Percentiles rank a stretch among this genome's conserved stretches.
Evolutionary conservation across 2,888 invertebrate genomes (phyloP).

Genomic region (Leptinotarsa tumamoca): DNA sequence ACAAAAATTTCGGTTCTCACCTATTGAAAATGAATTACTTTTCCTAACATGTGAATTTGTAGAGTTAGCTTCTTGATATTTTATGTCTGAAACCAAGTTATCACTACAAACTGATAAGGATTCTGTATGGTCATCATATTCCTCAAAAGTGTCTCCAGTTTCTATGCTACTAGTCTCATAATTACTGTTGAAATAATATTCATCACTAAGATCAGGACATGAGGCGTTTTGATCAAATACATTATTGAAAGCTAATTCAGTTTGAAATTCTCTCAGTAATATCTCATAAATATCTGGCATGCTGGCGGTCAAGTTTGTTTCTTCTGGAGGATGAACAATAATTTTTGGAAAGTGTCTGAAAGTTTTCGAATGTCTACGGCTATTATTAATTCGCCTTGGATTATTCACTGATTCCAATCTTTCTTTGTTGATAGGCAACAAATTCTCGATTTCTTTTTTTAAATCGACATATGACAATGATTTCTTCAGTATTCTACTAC

Average conservation of each 20-base stretch:
- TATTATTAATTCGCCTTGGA: conserved; percentile 47
- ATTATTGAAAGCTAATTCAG: conserved; percentile 47
- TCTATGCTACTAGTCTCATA: conserved; percentile 37
- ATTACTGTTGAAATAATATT: conserved; percentile 42
- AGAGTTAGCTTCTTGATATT: conserved; percentile 23
- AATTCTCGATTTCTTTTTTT: conserved; percentile 61
- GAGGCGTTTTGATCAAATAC: conserved; percentile 58
- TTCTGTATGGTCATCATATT: conserved; percentile 41
- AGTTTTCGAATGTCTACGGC: conserved; percentile 59
- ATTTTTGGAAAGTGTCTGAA: conserved; percentile 61
- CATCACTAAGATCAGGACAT: conserved; percentile 59
- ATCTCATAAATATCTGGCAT: conserved; percentile 60
- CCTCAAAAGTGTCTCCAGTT: conserved; percentile 34
- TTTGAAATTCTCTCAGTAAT: conserved; percentile 32
- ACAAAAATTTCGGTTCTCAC: conserved; percentile 41
- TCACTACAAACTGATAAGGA: conserved; percentile 41
- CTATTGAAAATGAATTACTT: conserved; percentile 36
- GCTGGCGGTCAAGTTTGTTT: conserved; percentile 59
- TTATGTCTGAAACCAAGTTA: conserved; percentile 31
- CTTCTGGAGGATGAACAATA: conserved; percentile 59
- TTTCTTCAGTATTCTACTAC: conserved; percentile 50
- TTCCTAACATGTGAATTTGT: conserved; percentile 40
- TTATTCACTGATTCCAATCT: conserved; percentile 42
- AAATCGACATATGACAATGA: conserved; percentile 63
- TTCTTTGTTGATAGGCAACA: conserved; percentile 59